phyloP scores from a whole-genome alignment of 2,113 vertebrate genomes.

The Ciconia boyciana region DNA sequence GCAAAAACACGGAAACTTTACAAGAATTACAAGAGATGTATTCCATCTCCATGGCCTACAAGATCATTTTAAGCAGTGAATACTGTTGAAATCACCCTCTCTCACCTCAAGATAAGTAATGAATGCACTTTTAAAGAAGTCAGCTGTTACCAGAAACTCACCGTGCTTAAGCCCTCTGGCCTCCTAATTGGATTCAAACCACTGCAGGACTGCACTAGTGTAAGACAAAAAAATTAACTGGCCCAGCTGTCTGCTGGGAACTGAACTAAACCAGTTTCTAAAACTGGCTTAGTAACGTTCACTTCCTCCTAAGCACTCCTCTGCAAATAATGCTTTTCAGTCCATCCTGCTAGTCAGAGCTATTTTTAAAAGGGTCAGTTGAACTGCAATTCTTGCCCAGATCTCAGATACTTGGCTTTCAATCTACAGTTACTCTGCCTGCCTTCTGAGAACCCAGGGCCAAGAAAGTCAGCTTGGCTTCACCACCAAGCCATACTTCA shows the following conservation, averaged over 20 bases:
- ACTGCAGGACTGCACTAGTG: neutral
- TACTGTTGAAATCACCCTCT: neutral
- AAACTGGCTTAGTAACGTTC: constrained; percentile 35
- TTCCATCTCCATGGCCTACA: neutral
- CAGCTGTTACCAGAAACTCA: neutral
- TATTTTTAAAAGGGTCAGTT: constrained; percentile 8
- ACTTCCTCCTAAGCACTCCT: neutral
- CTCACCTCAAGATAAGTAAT: neutral
- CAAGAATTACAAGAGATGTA: neutral
- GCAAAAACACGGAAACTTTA: neutral
- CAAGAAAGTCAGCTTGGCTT: neutral
- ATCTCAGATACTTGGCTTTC: neutral
- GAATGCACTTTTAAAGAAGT: neutral
- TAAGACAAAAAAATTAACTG: neutral
- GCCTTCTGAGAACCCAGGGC: neutral
- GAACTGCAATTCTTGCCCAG: neutral
- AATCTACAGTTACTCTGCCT: neutral
- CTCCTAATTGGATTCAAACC: neutral
- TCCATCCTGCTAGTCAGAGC: neutral
- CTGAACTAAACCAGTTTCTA: constrained; percentile 42
- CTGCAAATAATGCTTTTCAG: neutral
- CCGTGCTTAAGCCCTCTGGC: neutral
- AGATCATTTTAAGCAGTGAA: neutral
- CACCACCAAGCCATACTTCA: neutral
- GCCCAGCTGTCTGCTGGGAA: constrained; percentile 5